Conservation (phyloP, 2,797 vertebrate genomes). For the Gymnothorax reevesii region DNA sequence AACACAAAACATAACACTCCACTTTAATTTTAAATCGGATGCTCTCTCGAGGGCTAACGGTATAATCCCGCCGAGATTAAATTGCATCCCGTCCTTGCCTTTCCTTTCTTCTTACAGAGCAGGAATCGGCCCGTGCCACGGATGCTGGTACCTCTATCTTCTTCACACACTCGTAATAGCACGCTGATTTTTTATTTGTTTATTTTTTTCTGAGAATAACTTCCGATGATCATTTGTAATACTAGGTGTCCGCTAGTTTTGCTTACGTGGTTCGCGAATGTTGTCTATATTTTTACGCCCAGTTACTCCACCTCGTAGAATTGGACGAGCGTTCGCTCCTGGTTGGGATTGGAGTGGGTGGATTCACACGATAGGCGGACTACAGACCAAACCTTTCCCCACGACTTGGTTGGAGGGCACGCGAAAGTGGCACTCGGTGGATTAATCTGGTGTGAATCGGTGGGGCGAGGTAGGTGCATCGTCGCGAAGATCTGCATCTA, state of each 20-base stretch:
- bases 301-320: slow-evolving; percentile 11
- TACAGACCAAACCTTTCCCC: slow-evolving; percentile 2
- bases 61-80: not conserved
- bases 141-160: not conserved
- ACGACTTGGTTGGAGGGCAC: slow-evolving; percentile 16
- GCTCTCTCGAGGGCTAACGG: not conserved
- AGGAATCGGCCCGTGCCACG: not conserved
- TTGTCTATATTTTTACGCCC: not conserved
- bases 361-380: not conserved
- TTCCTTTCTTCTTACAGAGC: not conserved
- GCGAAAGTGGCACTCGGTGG: slow-evolving; percentile 9
- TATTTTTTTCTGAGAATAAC: not conserved
- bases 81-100: not conserved
- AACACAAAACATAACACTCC: not conserved
- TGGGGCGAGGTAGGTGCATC: not conserved
- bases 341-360: not conserved
- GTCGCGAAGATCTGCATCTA: not conserved
- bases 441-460: slow-evolving; percentile 9
- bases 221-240: slow-evolving; percentile 17
- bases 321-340: not conserved
- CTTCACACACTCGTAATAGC: not conserved
- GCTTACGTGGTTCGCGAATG: slow-evolving; percentile 1
- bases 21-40: not conserved
- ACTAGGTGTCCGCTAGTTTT: not conserved
- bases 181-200: no score